Evolutionary conservation across 1,140 invertebrate genomes (phyloP).

Genomic region (Drosophila nannoptera): DNA sequence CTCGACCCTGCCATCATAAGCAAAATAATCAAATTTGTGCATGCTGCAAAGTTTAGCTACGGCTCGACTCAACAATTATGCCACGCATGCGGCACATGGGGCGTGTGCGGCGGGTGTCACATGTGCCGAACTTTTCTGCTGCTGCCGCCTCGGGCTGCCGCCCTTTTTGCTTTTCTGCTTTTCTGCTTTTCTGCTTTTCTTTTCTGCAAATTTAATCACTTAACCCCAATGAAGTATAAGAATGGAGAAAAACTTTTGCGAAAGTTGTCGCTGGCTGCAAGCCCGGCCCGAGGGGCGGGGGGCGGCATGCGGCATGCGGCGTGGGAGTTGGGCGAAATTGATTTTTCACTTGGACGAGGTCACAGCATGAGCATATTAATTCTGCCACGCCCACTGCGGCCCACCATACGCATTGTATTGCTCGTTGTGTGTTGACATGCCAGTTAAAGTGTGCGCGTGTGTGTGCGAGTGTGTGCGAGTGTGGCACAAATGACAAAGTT

Average conservation of each 20-base stretch:
- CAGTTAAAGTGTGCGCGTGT: slow-evolving; percentile 19
- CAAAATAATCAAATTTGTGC: slow-evolving; percentile 47
- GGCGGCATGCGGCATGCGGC: too few species aligned
- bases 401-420: slow-evolving; percentile 27
- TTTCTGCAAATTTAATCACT: slow-evolving; percentile 73
- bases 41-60: slow-evolving; percentile 35
- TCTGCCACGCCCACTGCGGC: slow-evolving; percentile 36
- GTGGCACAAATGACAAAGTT: slow-evolving; percentile 66
- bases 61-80: slow-evolving; percentile 54
- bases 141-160: slow-evolving; percentile 10
- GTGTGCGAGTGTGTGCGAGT: slow-evolving; percentile 24
- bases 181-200: slow-evolving; percentile 15
- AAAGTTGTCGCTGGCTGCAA: slow-evolving; percentile 51
- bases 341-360: slow-evolving; percentile 69
- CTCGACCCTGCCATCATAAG: slow-evolving; percentile 15
- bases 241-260: slow-evolving; percentile 57
- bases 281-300: too few species aligned
- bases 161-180: slow-evolving; percentile 18
- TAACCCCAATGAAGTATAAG: slow-evolving; percentile 72
- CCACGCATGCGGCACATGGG: slow-evolving; percentile 10
- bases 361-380: slow-evolving; percentile 69
- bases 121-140: slow-evolving; percentile 50
- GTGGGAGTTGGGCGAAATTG: slow-evolving; percentile 45
- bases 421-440: slow-evolving; percentile 50
- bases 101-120: slow-evolving; percentile 38